These are phyloP conservation scores for Ptilonorhynchus violaceus DNA, from an alignment of 2,113 vertebrate genomes.

Conservation along the genomic window DNA sequence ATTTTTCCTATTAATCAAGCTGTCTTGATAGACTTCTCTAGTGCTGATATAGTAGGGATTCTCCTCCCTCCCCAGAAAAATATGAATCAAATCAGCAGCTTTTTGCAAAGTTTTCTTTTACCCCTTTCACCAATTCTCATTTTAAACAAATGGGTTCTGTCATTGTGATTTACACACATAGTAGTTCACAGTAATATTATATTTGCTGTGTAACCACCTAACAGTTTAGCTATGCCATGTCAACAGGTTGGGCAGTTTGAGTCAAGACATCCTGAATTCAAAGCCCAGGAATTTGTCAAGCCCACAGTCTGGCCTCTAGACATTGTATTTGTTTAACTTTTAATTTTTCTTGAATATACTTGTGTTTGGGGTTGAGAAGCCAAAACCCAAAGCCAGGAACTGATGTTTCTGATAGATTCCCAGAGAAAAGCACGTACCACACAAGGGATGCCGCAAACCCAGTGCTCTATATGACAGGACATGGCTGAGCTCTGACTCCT, in stretches of 20 bases:
- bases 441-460: neutral
- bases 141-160: neutral
- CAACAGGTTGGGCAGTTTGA: neutral
- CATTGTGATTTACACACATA: neutral
- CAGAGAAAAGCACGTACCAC: accelerated
- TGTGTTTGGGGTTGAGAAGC: neutral
- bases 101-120: neutral
- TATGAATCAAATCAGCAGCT: neutral
- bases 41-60: neutral
- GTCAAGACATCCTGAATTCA: neutral
- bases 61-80: neutral
- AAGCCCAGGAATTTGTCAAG: neutral
- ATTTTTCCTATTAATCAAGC: neutral
- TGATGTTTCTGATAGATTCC: neutral
- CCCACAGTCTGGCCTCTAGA: neutral
- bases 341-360: neutral
- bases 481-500: neutral
- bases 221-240: neutral
- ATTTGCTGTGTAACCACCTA: neutral
- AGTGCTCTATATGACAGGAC: neutral
- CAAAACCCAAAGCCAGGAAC: neutral
- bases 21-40: neutral
- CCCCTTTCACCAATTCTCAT: neutral
- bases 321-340: neutral
- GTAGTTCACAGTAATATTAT: neutral